phyloP scores from a whole-genome alignment of 2,797 vertebrate species.

The Lerista edwardsae region DNA sequence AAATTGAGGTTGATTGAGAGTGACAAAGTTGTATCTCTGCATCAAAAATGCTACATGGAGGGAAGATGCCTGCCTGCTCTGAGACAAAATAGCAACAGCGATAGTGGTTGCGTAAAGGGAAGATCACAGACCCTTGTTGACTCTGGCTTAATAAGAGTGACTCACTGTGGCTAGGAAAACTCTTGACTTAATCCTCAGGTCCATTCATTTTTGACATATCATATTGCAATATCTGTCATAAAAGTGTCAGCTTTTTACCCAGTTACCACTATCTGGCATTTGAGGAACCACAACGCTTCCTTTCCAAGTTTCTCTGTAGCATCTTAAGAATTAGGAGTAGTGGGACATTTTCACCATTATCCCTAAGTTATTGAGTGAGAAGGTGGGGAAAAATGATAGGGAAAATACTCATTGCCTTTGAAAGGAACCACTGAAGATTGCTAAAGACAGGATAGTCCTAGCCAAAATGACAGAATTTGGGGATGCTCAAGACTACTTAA shows the following conservation, averaged over 20 bases:
- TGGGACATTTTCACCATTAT: background rate
- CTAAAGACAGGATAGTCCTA: background rate
- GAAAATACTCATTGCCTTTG: background rate
- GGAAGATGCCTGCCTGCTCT: no score
- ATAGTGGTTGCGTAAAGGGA: constrained; percentile 51
- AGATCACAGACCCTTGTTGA: constrained; percentile 35
- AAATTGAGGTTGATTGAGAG: no score
- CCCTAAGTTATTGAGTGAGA: background rate
- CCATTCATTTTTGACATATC: background rate
- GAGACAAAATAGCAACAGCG: background rate
- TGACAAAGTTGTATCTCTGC: no score
- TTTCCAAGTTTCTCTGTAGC: constrained; percentile 14
- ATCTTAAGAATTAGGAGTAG: background rate
- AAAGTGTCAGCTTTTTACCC: constrained; percentile 27
- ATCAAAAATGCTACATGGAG: no score
- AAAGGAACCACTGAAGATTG: background rate
- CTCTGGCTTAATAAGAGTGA: constrained; percentile 32
- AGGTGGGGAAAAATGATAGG: background rate
- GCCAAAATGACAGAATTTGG: background rate
- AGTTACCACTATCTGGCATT: rapidly evolving
- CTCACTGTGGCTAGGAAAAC: constrained; percentile 44
- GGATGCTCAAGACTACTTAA: background rate
- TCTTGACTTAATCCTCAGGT: background rate
- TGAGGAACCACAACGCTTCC: background rate
- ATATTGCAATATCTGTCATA: rapidly evolving